Conservation (phyloP, 2,888 invertebrate genomes). For the Helicoverpa assulta region DNA sequence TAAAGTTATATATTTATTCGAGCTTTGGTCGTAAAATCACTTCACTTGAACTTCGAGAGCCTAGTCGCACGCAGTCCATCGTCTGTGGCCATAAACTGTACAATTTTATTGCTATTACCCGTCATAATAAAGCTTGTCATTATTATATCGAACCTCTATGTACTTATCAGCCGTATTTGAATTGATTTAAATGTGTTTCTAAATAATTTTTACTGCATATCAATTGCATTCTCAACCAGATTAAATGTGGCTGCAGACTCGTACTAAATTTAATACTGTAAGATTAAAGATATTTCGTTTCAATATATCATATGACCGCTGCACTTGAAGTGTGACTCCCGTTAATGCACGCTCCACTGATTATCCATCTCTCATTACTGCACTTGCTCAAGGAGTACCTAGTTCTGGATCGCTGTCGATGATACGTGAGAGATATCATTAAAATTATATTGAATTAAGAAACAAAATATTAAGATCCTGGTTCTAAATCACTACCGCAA, state of each 20-base stretch:
- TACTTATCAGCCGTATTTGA: slow-evolving; percentile 29
- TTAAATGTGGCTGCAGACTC: slow-evolving; percentile 27
- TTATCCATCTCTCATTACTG: slow-evolving; percentile 81
- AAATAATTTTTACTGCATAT: slow-evolving; percentile 43
- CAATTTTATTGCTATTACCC: slow-evolving; percentile 78
- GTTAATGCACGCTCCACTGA: slow-evolving; percentile 84
- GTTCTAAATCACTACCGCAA: slow-evolving; percentile 5
- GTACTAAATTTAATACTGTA: slow-evolving; percentile 63
- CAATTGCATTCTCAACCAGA: slow-evolving; percentile 36
- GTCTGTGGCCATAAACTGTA: slow-evolving; percentile 78
- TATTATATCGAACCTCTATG: slow-evolving; percentile 71
- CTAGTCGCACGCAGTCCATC: slow-evolving; percentile 71
- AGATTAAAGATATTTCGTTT: slow-evolving; percentile 75
- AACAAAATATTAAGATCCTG: slow-evolving; percentile 16
- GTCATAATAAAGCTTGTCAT: slow-evolving; percentile 72
- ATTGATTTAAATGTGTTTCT: slow-evolving; percentile 19
- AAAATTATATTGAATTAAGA: slow-evolving; percentile 29
- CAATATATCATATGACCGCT: slow-evolving; percentile 82
- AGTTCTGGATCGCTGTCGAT: slow-evolving; percentile 38
- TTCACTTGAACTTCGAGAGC: slow-evolving; percentile 76
- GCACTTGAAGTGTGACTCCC: slow-evolving; percentile 84
- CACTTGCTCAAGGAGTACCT: slow-evolving; percentile 58
- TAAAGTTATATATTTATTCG: slow-evolving; percentile 79
- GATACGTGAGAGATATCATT: slow-evolving; percentile 46
- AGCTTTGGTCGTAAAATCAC: slow-evolving; percentile 75